A percentile compares a stretch with the other conserved stretches of the same genome.
Conservation (phyloP, 2,888 invertebrate genomes). For the Drosophila barbarae region DNA sequence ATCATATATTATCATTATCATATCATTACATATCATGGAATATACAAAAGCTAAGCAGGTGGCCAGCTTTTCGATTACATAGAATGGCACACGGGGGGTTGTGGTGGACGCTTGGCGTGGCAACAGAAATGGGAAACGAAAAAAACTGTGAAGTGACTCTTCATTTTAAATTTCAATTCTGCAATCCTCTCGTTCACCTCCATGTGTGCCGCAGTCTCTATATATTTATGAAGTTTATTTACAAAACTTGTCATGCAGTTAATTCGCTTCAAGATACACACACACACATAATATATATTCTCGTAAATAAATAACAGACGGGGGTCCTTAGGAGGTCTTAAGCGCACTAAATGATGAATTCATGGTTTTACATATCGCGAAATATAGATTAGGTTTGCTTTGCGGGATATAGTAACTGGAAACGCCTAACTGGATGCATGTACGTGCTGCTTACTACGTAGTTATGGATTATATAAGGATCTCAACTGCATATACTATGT, state of each 20-base stretch:
- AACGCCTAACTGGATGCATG: constrained; percentile 62
- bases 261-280: constrained; percentile 19
- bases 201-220: constrained; percentile 32
- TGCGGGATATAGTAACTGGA: constrained; percentile 51
- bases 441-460: constrained; percentile 8
- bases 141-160: neutral
- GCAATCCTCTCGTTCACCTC: constrained; percentile 10
- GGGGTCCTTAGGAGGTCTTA: constrained; percentile 27
- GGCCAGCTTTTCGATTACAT: constrained; percentile 23
- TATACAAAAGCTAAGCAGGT: constrained; percentile 24
- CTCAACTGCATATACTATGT: constrained; percentile 12
- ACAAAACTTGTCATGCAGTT: constrained; percentile 36
- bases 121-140: constrained; percentile 3
- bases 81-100: constrained; percentile 9
- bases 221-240: constrained; percentile 25
- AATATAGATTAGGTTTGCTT: constrained; percentile 22
- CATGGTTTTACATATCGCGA: constrained; percentile 16
- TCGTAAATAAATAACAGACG: constrained; percentile 33
- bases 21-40: constrained; percentile 11
- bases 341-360: constrained; percentile 33
- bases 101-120: constrained; percentile 27
- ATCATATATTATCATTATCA: constrained; percentile 16
- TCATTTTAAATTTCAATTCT: constrained; percentile 1
- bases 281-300: neutral
- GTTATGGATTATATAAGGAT: constrained; percentile 8